Conservation (phyloP, 2,888 invertebrate species). For the Caenorhabditis plicata region DNA sequence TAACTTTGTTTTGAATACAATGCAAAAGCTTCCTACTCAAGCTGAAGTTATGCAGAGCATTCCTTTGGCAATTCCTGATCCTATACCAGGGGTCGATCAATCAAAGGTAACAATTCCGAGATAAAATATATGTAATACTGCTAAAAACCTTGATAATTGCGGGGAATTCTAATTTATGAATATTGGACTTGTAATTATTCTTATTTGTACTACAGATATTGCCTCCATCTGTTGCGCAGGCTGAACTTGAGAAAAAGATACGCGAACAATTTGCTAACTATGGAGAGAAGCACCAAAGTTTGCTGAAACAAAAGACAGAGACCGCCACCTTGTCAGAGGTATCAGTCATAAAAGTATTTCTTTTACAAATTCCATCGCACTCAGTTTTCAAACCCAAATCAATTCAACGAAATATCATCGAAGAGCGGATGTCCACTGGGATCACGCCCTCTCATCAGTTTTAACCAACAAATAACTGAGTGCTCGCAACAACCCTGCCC, state of each 20-base stretch:
- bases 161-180: no score
- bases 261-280: constrained; percentile 15
- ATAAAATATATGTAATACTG: neutral
- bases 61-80: constrained; percentile 39
- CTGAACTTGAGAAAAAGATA: constrained; percentile 27
- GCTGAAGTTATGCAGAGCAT: no score
- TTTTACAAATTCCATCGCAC: no score
- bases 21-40: no score
- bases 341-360: no score
- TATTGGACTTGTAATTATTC: no score
- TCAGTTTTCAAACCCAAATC: no score
- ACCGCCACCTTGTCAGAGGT: no score
- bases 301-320: no score
- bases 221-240: constrained; percentile 34
- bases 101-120: constrained; percentile 22
- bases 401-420: constrained; percentile 11
- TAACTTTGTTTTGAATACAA: no score
- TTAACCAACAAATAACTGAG: constrained; percentile 40
- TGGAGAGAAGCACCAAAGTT: neutral
- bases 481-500: constrained; percentile 52
- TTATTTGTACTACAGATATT: constrained; percentile 10
- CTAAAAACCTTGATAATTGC: neutral
- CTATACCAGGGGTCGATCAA: constrained; percentile 39
- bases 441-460: constrained; percentile 46
- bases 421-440: constrained; percentile 42